These are phyloP conservation scores for Anarsia innoxiella DNA, from an alignment of 2,888 invertebrate species.

Conservation along the genomic window DNA sequence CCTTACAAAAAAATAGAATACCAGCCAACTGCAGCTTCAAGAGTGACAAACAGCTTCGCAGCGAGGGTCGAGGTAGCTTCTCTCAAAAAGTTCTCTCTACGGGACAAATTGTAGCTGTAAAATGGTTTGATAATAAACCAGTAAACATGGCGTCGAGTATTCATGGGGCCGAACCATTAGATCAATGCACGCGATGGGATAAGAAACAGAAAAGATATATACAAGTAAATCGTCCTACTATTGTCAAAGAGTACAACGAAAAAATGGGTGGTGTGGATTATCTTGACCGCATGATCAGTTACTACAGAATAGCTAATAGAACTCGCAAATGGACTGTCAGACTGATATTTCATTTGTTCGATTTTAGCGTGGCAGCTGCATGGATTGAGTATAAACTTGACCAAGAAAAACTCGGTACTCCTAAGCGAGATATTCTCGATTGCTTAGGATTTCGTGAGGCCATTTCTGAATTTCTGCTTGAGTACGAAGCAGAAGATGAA, in stretches of 20 bases:
- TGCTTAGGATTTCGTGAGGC: conserved; percentile 1
- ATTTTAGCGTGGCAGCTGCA: conserved; percentile 6
- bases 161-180: conserved; percentile 1
- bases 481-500: neutral
- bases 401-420: conserved; percentile 5
- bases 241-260: conserved; percentile 5
- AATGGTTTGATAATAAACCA: conserved; percentile 5
- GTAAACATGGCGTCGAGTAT: neutral
- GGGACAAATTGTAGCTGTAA: neutral
- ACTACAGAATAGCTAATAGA: conserved; percentile 1
- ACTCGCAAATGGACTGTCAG: conserved; percentile 6
- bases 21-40: conserved; percentile 4
- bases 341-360: conserved; percentile 10
- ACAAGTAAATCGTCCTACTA: neutral
- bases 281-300: conserved; percentile 3
- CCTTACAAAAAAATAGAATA: conserved; percentile 3
- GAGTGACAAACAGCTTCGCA: neutral
- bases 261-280: conserved; percentile 8
- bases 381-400: conserved; percentile 9
- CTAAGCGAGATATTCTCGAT: conserved; percentile 1
- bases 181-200: neutral
- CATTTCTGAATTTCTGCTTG: neutral
- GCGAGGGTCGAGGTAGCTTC: conserved; percentile 1
- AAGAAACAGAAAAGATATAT: conserved; percentile 3
- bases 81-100: neutral